These are phyloP conservation scores for Phodopus roborovskii DNA, from an alignment of 2,113 vertebrate genomes.

Conservation along the genomic window DNA sequence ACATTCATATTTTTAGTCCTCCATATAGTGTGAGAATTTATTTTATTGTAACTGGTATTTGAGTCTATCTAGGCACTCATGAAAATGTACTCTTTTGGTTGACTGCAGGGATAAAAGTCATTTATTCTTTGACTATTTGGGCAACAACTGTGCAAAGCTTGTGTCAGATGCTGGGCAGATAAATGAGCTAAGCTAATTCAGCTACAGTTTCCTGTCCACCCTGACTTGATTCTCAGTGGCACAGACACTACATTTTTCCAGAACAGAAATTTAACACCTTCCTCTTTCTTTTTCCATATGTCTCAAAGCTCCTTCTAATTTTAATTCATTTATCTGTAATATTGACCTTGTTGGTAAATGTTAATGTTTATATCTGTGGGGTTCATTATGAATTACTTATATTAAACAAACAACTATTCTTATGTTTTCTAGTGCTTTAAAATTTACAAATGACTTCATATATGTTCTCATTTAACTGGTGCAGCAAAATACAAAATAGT, in stretches of 20 bases:
- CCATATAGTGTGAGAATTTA: not conserved
- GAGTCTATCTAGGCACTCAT: not conserved
- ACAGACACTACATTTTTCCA: not conserved
- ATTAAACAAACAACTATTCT: not conserved
- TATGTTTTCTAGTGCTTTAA: constrained; percentile 15
- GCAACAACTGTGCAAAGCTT: not conserved
- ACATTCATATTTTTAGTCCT: not conserved
- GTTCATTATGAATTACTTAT: not conserved
- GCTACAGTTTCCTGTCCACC: not conserved
- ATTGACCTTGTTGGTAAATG: not conserved
- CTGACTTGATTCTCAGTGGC: not conserved
- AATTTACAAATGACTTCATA: not conserved
- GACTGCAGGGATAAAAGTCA: not conserved
- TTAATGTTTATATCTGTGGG: not conserved
- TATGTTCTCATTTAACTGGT: not conserved
- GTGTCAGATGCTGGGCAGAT: not conserved
- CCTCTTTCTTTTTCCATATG: not conserved
- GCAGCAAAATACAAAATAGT: not conserved
- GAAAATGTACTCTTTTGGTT: not conserved
- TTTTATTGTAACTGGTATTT: not conserved
- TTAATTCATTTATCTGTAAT: not conserved
- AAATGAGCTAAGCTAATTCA: not conserved
- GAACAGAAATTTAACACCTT: not conserved
- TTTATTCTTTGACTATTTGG: not conserved
- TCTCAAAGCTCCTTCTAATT: not conserved